Percentiles rank a stretch among this genome's conserved stretches.
These are phyloP conservation scores for Pandion haliaetus DNA, from an alignment of 2,113 vertebrate genomes.

Conservation along the genomic window DNA sequence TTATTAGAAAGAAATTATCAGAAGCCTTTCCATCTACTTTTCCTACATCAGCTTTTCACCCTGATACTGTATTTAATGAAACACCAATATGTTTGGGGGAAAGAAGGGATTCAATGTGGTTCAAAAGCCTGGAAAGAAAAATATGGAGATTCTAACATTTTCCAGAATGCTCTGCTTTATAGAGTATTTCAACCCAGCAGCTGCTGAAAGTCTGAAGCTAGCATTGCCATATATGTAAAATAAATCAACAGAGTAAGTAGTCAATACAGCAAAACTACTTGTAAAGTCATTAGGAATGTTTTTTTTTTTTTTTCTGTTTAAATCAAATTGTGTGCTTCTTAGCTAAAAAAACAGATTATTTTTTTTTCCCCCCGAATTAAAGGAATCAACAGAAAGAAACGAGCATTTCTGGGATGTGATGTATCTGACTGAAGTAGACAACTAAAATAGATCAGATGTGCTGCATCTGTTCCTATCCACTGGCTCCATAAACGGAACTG, in stretches of 20 bases:
- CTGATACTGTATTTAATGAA: not conserved
- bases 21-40: not conserved
- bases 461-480: not conserved
- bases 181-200: not conserved
- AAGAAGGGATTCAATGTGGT: not conserved
- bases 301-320: not conserved
- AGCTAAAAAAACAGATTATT: not conserved
- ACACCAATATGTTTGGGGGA: not conserved
- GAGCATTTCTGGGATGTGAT: not conserved
- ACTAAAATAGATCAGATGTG: constrained; percentile 8
- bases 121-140: not conserved
- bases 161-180: not conserved
- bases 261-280: not conserved
- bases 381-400: not conserved
- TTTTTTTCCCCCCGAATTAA: not conserved
- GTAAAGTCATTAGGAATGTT: not conserved
- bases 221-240: not conserved
- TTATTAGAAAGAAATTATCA: not conserved
- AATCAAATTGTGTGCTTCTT: not conserved
- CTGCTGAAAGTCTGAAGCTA: not conserved
- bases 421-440: not conserved
- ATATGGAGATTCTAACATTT: not conserved
- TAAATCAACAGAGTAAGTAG: not conserved
- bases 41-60: not conserved
- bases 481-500: not conserved